Evolutionary conservation across 2,888 invertebrate species (phyloP), one percentile per base, ranked within the genome.

Genomic region (Hyposoter didymator): DNA sequence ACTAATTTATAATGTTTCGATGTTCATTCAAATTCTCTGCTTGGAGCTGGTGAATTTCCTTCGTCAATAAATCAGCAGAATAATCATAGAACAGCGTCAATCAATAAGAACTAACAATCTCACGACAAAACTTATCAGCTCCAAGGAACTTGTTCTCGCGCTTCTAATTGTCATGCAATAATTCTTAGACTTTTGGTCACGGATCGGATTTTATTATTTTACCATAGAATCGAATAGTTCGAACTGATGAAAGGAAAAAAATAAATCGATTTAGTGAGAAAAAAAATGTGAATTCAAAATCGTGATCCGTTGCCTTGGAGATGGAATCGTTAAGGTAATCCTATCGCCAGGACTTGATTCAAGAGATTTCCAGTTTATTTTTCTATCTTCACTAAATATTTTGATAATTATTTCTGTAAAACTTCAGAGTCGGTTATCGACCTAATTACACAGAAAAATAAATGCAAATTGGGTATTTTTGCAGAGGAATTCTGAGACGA

Each of bases 171-270:
- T 78, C 35, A 52, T 66, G n/a, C 67, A 70, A 52, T 43, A 12
- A 17, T 22, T 35, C 80, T 69, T 76, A 45, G 39, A 74, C 19
- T 17, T 14, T 59, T 49, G 55, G 69, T 43, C 12, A 80, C 80
- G 80, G 73, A 80, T 80, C 79, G 5, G 64, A 78, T 83, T 83
- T 66, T 17, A 66, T 17, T 43, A 10, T 32, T n/a, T 19, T 49
- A 19, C 3, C 22, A 12, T 47, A 22, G 47, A 39, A 28, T 14
- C 28, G 4, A 12, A 28, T 59, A 0, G 4, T 55, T 1, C 12
- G 22, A 35, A 19, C 8, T 2, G 1, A 8, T 45, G 7, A 49
- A 66, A 19, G 17, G 39, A 39, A 62, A 32, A 62, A 49, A 39
- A n/a, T n/a, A n/a, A 17, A 39, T 8, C 12, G 5, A 5, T 45